Conservation (phyloP, 2,797 vertebrate genomes). For the Gallirallus australis region DNA sequence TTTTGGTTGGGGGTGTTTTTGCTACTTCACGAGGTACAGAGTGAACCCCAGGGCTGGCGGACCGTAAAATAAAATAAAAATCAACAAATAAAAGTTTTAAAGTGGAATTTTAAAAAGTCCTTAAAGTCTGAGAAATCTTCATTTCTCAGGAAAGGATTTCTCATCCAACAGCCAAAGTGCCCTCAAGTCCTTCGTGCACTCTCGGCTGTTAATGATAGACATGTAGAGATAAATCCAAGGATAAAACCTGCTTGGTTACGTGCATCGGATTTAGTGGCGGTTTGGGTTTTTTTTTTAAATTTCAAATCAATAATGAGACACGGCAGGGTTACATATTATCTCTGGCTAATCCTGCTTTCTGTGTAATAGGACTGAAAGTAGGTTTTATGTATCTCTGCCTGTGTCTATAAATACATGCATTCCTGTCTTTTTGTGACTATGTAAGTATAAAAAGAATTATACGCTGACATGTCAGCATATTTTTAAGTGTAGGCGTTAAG, state of each 20-base stretch:
- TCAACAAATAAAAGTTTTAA: not conserved
- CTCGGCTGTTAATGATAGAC: not conserved
- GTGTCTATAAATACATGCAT: not conserved
- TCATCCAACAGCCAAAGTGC: not conserved
- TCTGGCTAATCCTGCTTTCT: not conserved
- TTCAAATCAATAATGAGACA: rapidly evolving
- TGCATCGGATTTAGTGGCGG: not conserved
- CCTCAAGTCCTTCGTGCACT: rapidly evolving
- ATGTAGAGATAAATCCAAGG: rapidly evolving
- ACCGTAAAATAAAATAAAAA: too few species aligned
- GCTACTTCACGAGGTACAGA: too few species aligned
- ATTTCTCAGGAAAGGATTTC: not conserved
- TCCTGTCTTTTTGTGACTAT: rapidly evolving
- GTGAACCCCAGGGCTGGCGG: rapidly evolving
- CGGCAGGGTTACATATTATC: not conserved
- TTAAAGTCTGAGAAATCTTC: not conserved
- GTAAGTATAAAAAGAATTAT: not conserved
- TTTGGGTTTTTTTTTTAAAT: not conserved
- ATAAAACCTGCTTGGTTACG: rapidly evolving
- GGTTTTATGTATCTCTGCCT: not conserved
- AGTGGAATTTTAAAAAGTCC: not conserved
- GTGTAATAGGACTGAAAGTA: not conserved
- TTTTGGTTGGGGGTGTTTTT: too few species aligned
- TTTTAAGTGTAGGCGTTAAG: not conserved
- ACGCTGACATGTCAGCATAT: not conserved